Evolutionary conservation across 2,888 invertebrate genomes (phyloP).

Genomic region (Conistra vaccinii): DNA sequence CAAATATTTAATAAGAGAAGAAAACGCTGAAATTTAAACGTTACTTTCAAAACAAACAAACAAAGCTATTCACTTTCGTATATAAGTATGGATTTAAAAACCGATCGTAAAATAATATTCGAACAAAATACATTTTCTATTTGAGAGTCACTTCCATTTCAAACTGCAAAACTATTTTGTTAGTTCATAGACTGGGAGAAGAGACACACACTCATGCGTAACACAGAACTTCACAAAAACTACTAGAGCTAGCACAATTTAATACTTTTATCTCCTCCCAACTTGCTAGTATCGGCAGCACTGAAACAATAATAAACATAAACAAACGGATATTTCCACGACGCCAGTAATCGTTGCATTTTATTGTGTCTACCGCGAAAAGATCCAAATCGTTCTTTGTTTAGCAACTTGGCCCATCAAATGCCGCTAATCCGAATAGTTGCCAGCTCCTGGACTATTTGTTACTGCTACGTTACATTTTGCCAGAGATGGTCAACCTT

Average conservation of each 20-base stretch:
- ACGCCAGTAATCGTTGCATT: constrained; percentile 54
- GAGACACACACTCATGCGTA: neutral
- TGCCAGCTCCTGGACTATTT: constrained; percentile 47
- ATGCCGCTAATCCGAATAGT: constrained; percentile 51
- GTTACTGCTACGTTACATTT: constrained; percentile 29
- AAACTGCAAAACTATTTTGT: constrained; percentile 26
- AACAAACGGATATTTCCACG: constrained; percentile 36
- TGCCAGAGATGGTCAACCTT: constrained; percentile 23
- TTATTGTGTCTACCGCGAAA: constrained; percentile 60
- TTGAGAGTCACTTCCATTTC: neutral
- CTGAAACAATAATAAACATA: constrained; percentile 48
- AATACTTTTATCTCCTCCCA: constrained; percentile 41
- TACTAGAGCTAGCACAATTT: constrained; percentile 13
- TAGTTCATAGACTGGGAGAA: neutral
- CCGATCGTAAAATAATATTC: constrained; percentile 11
- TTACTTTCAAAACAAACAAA: neutral
- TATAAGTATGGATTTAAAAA: neutral
- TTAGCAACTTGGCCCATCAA: constrained; percentile 59
- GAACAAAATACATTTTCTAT: constrained; percentile 7
- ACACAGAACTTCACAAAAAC: constrained; percentile 10
- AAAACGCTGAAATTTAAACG: neutral
- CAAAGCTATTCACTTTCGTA: neutral
- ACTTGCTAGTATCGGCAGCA: constrained; percentile 32
- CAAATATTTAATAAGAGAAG: too few relatives aligned
- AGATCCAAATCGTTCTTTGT: constrained; percentile 54